phyloP scores from a whole-genome alignment of 2,888 invertebrate species.

The Nomada ruficornis region DNA sequence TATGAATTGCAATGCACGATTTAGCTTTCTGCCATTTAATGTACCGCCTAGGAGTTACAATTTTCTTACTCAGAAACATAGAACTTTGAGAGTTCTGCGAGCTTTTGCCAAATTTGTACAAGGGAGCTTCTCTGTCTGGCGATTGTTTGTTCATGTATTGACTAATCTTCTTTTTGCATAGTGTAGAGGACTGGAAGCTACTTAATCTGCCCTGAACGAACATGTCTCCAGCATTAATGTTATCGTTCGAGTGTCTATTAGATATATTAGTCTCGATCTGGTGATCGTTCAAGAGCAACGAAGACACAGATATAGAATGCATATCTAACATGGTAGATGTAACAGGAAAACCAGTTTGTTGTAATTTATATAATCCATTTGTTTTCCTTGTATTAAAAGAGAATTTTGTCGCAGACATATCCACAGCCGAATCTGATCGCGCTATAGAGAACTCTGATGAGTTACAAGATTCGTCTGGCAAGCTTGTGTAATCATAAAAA shows the following conservation, averaged over 20 bases:
- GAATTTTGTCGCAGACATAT: constrained; percentile 65
- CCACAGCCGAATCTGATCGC: constrained; percentile 71
- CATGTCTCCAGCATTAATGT: constrained; percentile 17
- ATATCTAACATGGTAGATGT: constrained; percentile 45
- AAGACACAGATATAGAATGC: constrained; percentile 37
- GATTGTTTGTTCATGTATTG: constrained; percentile 32
- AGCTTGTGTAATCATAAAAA: constrained; percentile 58
- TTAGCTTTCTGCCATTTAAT: constrained; percentile 76
- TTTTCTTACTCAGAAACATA: constrained; percentile 62
- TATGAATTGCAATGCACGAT: constrained; percentile 73
- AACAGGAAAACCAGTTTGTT: constrained; percentile 41
- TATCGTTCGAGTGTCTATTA: constrained; percentile 30
- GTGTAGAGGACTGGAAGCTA: constrained; percentile 45
- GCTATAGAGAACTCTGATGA: constrained; percentile 59
- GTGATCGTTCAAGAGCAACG: constrained; percentile 25
- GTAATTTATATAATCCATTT: constrained; percentile 1
- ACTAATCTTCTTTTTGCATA: constrained; percentile 50
- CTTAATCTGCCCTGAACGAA: constrained; percentile 10
- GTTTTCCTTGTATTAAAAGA: constrained; percentile 35
- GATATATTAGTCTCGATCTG: constrained; percentile 42
- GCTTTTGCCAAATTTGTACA: constrained; percentile 46
- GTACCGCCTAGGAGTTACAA: constrained; percentile 68
- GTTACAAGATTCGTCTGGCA: constrained; percentile 64
- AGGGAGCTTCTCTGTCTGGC: constrained; percentile 19
- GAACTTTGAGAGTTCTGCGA: constrained; percentile 46